These are phyloP conservation scores for Heteromormyrus szaboi DNA, from an alignment of 2,797 vertebrate species.

Conservation along the genomic window DNA sequence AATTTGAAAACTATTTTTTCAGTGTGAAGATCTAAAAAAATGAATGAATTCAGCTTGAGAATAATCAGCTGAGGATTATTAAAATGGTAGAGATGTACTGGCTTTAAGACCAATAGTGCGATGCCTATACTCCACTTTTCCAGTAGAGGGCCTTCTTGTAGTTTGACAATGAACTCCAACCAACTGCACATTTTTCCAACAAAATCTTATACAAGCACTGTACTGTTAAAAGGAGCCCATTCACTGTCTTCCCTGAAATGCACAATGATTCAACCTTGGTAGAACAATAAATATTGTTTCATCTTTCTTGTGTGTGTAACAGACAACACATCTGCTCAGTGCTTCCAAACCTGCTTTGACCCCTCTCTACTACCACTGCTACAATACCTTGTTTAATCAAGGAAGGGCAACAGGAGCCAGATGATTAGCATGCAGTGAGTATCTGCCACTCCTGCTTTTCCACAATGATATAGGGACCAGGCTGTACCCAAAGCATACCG, in stretches of 20 bases:
- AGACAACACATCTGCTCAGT: not conserved
- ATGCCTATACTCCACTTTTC: slow-evolving; percentile 31
- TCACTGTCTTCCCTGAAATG: not conserved
- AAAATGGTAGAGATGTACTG: not conserved
- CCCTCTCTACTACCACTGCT: not conserved
- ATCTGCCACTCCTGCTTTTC: not conserved
- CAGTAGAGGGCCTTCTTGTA: slow-evolving; percentile 58
- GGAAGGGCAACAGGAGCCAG: not conserved
- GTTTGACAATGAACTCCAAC: not conserved
- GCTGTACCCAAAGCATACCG: not conserved
- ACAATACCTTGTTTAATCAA: not conserved
- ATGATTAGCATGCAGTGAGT: not conserved
- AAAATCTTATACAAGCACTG: not conserved
- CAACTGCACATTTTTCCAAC: not conserved
- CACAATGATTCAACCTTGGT: not conserved
- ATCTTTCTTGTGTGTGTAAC: not conserved
- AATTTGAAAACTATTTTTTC: not conserved
- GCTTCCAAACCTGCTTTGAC: not conserved
- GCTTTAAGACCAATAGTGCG: not conserved
- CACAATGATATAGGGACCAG: not conserved
- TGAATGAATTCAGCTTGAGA: not conserved
- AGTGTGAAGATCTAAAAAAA: not conserved
- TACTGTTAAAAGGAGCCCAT: not conserved
- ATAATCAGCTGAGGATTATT: not conserved
- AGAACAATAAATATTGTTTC: not conserved